Evolutionary conservation across 2,797 vertebrate species (phyloP).

Genomic region (Tolypeutes matacus): DNA sequence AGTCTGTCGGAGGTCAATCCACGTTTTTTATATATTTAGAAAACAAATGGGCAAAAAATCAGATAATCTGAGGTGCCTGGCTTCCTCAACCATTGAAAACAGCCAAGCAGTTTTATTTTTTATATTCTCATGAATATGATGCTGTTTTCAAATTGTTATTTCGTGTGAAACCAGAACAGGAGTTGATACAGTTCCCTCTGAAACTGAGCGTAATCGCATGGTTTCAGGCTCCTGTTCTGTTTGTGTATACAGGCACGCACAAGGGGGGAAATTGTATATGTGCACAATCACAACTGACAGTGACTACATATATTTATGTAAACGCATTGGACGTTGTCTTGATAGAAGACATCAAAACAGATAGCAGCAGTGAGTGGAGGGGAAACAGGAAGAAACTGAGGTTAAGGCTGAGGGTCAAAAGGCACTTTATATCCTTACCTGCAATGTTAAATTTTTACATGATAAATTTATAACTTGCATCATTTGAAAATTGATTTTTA

Average conservation of each 20-base stretch:
- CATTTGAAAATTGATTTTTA: neutral
- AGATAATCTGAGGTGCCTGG: neutral
- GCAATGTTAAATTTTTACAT: neutral
- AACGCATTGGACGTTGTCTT: neutral
- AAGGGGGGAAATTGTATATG: neutral
- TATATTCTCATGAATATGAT: neutral
- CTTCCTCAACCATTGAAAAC: neutral
- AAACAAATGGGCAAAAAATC: neutral
- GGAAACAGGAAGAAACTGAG: neutral
- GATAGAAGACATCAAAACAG: neutral
- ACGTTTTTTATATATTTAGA: neutral
- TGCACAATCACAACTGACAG: rapidly evolving
- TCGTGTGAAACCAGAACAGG: conserved; percentile 45
- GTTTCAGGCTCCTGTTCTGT: conserved; percentile 4
- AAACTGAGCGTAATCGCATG: rapidly evolving
- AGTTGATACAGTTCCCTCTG: neutral
- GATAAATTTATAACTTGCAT: neutral
- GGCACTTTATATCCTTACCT: neutral
- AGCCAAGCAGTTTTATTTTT: neutral
- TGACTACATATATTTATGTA: neutral
- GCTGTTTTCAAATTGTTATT: conserved; percentile 15
- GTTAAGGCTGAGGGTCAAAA: neutral
- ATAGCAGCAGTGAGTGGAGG: neutral
- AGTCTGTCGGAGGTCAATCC: rapidly evolving
- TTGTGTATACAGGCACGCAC: rapidly evolving